Conservation (phyloP, 2,888 invertebrate species). For the Cancer borealis region DNA sequence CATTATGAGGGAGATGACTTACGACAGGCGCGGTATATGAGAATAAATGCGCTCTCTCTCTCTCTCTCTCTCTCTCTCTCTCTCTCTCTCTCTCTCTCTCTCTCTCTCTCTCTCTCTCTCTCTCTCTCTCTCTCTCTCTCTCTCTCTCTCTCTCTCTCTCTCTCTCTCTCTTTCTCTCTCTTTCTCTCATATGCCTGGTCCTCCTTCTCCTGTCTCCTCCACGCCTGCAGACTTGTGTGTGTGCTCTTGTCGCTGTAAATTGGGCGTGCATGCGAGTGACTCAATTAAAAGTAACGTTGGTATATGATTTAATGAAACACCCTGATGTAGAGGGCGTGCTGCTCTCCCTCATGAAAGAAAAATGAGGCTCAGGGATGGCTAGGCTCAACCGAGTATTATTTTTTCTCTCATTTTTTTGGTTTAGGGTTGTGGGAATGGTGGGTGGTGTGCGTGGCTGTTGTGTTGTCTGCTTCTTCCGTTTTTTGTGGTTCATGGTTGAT, state of each 20-base stretch:
- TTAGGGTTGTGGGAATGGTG: not conserved
- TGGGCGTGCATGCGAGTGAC: not conserved
- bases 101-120: not conserved
- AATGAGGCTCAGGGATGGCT: not conserved
- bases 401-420: not conserved
- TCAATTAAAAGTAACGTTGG: not conserved
- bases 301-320: constrained; percentile 18
- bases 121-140: not conserved
- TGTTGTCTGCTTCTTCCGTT: not conserved
- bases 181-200: no score
- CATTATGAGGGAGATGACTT: constrained; percentile 14
- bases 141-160: no score
- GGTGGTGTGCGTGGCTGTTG: not conserved
- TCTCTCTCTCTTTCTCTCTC: no score
- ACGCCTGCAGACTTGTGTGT: not conserved
- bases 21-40: not conserved
- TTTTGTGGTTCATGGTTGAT: not conserved
- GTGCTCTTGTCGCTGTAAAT: not conserved
- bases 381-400: not conserved
- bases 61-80: not conserved
- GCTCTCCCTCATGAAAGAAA: not conserved
- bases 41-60: not conserved
- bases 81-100: not conserved
- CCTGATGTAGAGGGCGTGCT: not conserved
- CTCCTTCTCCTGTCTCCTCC: not conserved